These are phyloP conservation scores for Scomber scombrus DNA, from an alignment of 2,113 vertebrate species.

Conservation along the genomic window DNA sequence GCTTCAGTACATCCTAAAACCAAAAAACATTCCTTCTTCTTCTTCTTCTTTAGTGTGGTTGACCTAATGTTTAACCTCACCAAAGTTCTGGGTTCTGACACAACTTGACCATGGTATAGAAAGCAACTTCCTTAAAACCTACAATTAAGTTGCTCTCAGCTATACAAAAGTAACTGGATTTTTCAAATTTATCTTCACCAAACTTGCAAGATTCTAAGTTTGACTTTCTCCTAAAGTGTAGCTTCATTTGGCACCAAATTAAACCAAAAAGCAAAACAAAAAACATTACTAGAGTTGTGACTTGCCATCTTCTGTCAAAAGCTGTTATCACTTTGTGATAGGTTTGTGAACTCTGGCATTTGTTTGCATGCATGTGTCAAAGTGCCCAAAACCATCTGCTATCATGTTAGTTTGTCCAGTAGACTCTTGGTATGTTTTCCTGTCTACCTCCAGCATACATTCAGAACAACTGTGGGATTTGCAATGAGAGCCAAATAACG, in stretches of 20 bases:
- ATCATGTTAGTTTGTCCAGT: conserved; percentile 33
- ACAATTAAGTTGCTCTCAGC: background rate
- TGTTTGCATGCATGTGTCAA: conserved; percentile 62
- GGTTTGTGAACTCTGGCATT: conserved; percentile 7
- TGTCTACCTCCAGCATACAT: background rate
- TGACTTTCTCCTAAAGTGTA: background rate
- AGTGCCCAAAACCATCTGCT: conserved; percentile 39
- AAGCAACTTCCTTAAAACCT: background rate
- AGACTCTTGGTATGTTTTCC: background rate
- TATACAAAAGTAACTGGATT: background rate
- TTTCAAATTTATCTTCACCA: background rate
- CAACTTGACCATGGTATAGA: background rate
- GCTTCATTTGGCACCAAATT: background rate
- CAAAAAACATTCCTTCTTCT: background rate
- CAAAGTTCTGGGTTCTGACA: background rate
- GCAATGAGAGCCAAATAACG: background rate
- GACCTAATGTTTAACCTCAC: background rate
- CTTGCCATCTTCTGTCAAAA: background rate
- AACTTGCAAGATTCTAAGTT: background rate
- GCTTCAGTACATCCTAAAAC: background rate
- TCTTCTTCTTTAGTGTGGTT: background rate
- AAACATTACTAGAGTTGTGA: background rate
- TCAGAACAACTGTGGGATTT: background rate
- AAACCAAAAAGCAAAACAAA: too few species aligned
- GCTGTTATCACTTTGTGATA: background rate